Base-by-base conservation (phyloP, 2,797 vertebrate species). In the Pipistrellus kuhlii region DNA sequence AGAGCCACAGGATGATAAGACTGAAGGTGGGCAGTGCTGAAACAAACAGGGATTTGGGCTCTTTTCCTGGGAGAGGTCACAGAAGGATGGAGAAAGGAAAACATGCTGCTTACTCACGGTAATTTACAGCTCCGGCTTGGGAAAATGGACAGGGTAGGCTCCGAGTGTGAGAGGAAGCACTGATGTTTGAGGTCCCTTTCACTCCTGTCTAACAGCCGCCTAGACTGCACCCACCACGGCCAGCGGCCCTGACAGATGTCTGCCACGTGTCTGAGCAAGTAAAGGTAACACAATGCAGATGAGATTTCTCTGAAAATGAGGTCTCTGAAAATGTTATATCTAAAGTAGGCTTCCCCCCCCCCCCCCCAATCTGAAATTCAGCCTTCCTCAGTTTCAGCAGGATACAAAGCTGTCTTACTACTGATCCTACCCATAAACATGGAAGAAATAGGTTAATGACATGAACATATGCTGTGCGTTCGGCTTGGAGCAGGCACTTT, bases 101-200 rank as follows among this genome's bases (percentile, higher is more conserved):
- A 55, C 6, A 46, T n/a, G 64, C 41, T 57, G 91, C 53, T 48
- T 41, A 68, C 55, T 30, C 51, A 32, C 11, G 18, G 38, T 30
- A 41, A 18, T 55, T 75, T 53, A 69, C 27, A 91, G 71, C 55
- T 64, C 62, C 27, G 30, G 46, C n/a, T 5, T 14, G 38, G 38
- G n/a, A 66, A 20, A 18, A 51, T 0, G 8, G 48, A 15, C 59
- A 27, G 23, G 57, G 2, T 0, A 4, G 62, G 55, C 44, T 87
- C 64, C 0, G 15, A 59, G 77, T 20, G 32, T 12, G 64, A 51
- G 1, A 6, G 53, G 12, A 32, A 5, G 11, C 6, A 8, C 66
- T 3, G 57, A 11, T 4, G 23, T 46, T 6, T n/a, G 32, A 0
- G 6, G 15, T 5, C 10, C 2, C 21, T 4, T 8, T 0, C 21